Evolutionary conservation across 2,113 vertebrate species (phyloP).

Genomic region (Siniperca knerii): DNA sequence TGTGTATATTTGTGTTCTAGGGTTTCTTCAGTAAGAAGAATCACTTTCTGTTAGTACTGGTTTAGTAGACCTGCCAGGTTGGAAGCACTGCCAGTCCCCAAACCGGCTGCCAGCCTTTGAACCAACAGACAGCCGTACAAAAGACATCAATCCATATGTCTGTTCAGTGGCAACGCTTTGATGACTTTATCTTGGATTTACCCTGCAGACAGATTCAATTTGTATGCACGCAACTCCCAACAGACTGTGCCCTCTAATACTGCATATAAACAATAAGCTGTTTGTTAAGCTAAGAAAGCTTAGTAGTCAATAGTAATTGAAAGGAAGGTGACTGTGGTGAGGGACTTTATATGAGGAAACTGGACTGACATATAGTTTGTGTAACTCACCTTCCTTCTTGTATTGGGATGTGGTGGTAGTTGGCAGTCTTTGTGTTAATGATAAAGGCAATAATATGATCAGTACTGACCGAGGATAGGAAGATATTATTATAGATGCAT

Average conservation of each 20-base stretch:
- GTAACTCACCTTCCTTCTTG: neutral
- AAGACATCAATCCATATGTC: neutral
- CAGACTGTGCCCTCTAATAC: neutral
- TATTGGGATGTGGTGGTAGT: neutral
- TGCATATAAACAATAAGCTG: neutral
- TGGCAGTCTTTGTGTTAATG: neutral
- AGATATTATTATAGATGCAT: neutral
- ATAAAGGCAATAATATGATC: neutral
- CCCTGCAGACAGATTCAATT: neutral
- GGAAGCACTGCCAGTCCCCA: slow-evolving; percentile 22
- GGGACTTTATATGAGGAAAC: neutral
- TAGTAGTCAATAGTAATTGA: neutral
- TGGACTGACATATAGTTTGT: neutral
- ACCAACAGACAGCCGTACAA: slow-evolving; percentile 14
- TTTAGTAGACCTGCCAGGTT: slow-evolving; percentile 24
- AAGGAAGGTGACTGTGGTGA: neutral
- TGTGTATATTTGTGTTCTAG: neutral
- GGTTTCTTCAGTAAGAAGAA: slow-evolving; percentile 11
- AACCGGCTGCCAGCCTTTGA: slow-evolving; percentile 18
- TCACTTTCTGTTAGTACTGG: neutral
- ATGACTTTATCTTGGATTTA: slow-evolving; percentile 24
- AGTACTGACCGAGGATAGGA: neutral
- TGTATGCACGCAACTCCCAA: neutral
- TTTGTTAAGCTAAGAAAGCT: neutral
- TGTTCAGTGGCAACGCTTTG: slow-evolving; percentile 26